phyloP scores from a whole-genome alignment of 2,113 vertebrate genomes.

The Psilopogon haemacephalus region DNA sequence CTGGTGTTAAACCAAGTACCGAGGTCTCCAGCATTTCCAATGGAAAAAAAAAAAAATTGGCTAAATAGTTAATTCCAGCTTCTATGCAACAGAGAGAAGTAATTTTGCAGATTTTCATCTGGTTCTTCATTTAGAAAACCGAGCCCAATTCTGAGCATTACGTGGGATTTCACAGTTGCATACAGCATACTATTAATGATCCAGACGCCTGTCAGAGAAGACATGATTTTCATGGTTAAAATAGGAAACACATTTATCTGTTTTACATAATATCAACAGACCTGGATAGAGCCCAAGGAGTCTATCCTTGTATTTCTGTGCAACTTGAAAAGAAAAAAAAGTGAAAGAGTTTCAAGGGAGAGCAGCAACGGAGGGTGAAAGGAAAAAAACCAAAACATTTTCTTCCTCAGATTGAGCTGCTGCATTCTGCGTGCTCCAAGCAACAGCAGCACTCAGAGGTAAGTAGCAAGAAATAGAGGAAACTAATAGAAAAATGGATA shows the following conservation, averaged over 20 bases:
- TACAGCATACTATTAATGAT: background rate
- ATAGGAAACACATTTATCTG: constrained; percentile 17
- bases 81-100: background rate
- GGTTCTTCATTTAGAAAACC: constrained; percentile 13
- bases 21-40: background rate
- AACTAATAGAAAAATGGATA: background rate
- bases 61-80: constrained; percentile 43
- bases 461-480: constrained; percentile 7
- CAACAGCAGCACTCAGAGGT: constrained; percentile 10
- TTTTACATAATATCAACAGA: constrained; percentile 49
- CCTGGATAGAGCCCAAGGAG: background rate
- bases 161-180: constrained; percentile 30
- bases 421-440: background rate
- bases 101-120: constrained; percentile 49
- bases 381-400: background rate
- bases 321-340: background rate
- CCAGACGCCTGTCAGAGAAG: background rate
- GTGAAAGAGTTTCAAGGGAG: background rate
- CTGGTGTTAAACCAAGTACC: background rate
- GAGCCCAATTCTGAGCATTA: background rate
- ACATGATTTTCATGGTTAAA: constrained; percentile 5
- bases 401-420: background rate
- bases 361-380: background rate
- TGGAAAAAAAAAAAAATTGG: constrained; percentile 34
- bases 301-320: background rate